phyloP scores from a whole-genome alignment of 2,888 invertebrate species.

The Drosophila fulvimacula region DNA sequence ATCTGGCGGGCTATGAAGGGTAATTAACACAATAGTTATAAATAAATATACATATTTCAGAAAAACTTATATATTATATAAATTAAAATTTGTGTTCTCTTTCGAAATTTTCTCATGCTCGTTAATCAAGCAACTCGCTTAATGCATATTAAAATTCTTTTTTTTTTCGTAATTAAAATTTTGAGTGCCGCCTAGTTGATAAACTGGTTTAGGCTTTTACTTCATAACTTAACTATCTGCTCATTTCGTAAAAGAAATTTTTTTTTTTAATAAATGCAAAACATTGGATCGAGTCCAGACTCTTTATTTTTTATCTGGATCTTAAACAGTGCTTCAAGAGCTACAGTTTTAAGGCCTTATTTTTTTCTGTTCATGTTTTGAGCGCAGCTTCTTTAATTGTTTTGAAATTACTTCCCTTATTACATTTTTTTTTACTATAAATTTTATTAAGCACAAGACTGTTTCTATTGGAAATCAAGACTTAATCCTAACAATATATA shows the following conservation, averaged over 20 bases:
- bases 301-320: background rate
- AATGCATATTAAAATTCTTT: constrained; percentile 42
- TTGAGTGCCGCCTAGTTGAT: constrained; percentile 26
- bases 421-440: too few species aligned
- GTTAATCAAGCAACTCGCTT: constrained; percentile 49
- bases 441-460: too few species aligned
- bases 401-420: background rate
- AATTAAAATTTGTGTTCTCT: background rate
- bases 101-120: constrained; percentile 24
- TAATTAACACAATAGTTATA: constrained; percentile 59
- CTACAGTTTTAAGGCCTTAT: background rate
- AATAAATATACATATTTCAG: constrained; percentile 20
- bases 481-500: too few species aligned
- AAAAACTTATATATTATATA: constrained; percentile 25
- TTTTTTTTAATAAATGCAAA: background rate
- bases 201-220: constrained; percentile 52
- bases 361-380: background rate
- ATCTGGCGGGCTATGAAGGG: constrained; percentile 82
- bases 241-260: constrained; percentile 1
- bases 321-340: background rate
- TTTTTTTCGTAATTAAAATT: constrained; percentile 16
- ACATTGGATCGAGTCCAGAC: background rate
- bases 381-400: background rate
- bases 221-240: constrained; percentile 3
- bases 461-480: too few species aligned